Evolutionary conservation across 2,888 invertebrate species (phyloP).

Genomic region (Eupelmus urozonus): DNA sequence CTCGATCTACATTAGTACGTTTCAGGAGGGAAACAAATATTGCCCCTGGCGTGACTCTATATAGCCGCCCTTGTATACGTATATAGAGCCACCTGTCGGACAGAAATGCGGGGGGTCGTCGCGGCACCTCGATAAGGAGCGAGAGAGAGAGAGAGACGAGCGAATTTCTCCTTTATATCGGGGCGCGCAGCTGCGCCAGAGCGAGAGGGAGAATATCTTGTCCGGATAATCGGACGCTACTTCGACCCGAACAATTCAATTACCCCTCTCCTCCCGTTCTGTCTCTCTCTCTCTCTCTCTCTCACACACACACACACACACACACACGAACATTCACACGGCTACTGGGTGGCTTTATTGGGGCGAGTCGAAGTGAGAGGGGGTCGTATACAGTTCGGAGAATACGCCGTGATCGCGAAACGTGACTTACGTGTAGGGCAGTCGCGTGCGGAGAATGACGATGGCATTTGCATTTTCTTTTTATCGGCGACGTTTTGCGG

Average conservation of each 20-base stretch:
- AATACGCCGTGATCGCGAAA: constrained; percentile 19
- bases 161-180: constrained; percentile 12
- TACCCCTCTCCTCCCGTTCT: no score
- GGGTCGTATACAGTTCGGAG: no score
- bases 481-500: no score
- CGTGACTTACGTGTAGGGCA: constrained; percentile 17
- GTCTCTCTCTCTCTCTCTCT: no score
- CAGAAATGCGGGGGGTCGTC: not conserved
- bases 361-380: not conserved
- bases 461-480: constrained; percentile 30
- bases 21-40: constrained; percentile 34
- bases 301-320: no score
- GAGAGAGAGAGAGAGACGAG: not conserved
- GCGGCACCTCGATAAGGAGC: constrained; percentile 14
- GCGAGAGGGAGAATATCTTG: constrained; percentile 36
- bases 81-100: constrained; percentile 44
- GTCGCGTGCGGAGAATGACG: constrained; percentile 12
- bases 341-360: constrained; percentile 33
- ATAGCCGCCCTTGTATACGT: not conserved
- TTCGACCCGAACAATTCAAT: constrained; percentile 57
- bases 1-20: constrained; percentile 52
- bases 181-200: constrained; percentile 6
- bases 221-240: constrained; percentile 51
- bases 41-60: constrained; percentile 6
- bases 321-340: no score